phyloP scores from a whole-genome alignment of 2,113 vertebrate genomes.

The Heterotilapia buettikoferi region DNA sequence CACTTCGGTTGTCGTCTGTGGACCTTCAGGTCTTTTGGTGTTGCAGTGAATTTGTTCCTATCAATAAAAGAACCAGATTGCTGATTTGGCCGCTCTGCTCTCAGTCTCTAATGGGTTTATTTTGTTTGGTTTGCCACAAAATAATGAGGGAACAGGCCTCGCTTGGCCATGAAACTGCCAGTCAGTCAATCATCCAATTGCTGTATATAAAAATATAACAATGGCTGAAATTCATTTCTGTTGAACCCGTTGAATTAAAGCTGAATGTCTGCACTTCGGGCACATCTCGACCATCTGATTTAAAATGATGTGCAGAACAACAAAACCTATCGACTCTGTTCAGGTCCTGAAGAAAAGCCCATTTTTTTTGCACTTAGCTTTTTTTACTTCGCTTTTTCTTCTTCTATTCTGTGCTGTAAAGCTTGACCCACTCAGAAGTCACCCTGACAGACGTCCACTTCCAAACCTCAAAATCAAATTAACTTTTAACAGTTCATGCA shows the following conservation, averaged over 20 bases:
- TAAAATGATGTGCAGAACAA: not conserved
- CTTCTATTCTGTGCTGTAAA: not conserved
- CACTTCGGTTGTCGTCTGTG: not conserved
- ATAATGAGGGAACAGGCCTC: not conserved
- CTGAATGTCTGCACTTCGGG: not conserved
- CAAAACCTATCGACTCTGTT: not conserved
- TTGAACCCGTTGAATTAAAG: not conserved
- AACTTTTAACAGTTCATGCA: not conserved
- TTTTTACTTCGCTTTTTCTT: not conserved
- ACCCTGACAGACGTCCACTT: not conserved
- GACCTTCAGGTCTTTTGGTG: not conserved
- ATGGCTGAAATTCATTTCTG: not conserved
- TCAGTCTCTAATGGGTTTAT: not conserved
- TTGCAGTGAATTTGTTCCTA: not conserved
- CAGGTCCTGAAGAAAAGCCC: not conserved
- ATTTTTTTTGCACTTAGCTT: not conserved
- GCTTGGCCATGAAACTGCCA: not conserved
- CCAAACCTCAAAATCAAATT: not conserved
- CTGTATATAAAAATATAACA: not conserved
- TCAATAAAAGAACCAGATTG: not conserved
- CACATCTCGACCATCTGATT: not conserved
- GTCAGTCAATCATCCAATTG: not conserved
- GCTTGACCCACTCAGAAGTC: not conserved
- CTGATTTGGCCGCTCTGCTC: not conserved
- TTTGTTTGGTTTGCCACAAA: not conserved